Base-by-base conservation (phyloP, 2,113 vertebrate species). In the Platysteira castanea region DNA sequence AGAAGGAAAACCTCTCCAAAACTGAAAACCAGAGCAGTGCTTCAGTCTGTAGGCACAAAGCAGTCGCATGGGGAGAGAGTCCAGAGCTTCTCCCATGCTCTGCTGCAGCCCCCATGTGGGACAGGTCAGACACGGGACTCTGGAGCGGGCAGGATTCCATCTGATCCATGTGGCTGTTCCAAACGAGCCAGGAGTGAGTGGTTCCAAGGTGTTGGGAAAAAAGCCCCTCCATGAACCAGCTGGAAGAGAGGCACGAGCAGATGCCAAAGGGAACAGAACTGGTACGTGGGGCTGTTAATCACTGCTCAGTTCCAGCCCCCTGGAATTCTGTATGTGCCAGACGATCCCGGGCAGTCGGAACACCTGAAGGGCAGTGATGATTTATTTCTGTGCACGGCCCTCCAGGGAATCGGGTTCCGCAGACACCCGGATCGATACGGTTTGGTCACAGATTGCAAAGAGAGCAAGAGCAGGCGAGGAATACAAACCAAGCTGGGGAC, bases 301-400 rank as follows among this genome's bases (percentile, higher is more conserved):
- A 2, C 3, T n/a, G 56, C 6, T 47, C n/a, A 91, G 15, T 27
- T 30, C 23, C 65, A 81, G 75, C n/a, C 3, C 5, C 19, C 2
- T 6, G 69, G 41, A 13, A 20, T 10, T 3, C 9, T 54, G 54
- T 20, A 13, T 9, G 54, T 24, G 37, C 17, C 9, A 1, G 74
- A 31, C 61, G 7, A 59, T 2, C 56, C 35, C 39, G 3, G 0
- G 3, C 84, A 26, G 8, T 8, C 0, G 0, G 67, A 79, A 37
- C 74, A 59, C 70, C 9, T 35, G 84, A 84, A 84, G 94, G 63
- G 67, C 70, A 87, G 70, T 2, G 5, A 15, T 1, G 33, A 91
- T 71, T 87, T 64, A 18, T 54, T 65, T 44, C 74, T 76, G 63
- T 56, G 37, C 76, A 30, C 5, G 9, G 44, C 20, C 41, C 87